These are phyloP conservation scores for Dascyllus trimaculatus DNA, from an alignment of 2,113 vertebrate genomes.

Conservation along the genomic window DNA sequence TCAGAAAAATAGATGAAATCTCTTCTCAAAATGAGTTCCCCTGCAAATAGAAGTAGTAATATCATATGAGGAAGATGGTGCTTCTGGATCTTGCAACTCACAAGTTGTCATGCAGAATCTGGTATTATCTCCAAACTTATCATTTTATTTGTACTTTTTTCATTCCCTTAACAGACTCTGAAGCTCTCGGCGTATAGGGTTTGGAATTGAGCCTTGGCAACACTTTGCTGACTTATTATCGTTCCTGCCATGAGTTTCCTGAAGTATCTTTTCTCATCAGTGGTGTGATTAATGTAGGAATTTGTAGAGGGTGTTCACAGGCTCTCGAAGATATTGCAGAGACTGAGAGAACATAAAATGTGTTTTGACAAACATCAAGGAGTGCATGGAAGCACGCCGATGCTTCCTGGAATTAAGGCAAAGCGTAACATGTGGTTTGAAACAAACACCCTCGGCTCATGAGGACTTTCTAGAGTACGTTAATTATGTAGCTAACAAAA, in stretches of 20 bases:
- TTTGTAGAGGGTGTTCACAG: slow-evolving; percentile 21
- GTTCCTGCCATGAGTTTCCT: slow-evolving; percentile 24
- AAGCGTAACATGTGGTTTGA: neutral
- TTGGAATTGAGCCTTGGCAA: slow-evolving; percentile 23
- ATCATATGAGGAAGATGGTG: slow-evolving; percentile 4
- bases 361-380: neutral
- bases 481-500: neutral
- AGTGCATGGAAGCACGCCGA: neutral
- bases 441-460: neutral
- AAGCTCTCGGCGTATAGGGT: neutral
- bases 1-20: slow-evolving; percentile 38
- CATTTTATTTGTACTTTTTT: slow-evolving; percentile 31
- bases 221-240: slow-evolving; percentile 46
- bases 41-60: slow-evolving; percentile 31
- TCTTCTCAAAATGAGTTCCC: slow-evolving; percentile 29
- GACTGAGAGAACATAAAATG: slow-evolving; percentile 32
- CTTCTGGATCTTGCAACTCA: slow-evolving; percentile 33
- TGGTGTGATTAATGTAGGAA: slow-evolving; percentile 36
- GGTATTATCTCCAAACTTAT: slow-evolving; percentile 21
- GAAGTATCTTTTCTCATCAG: slow-evolving; percentile 60
- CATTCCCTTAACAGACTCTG: slow-evolving; percentile 7
- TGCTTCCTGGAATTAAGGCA: neutral
- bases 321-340: slow-evolving; percentile 18
- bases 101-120: slow-evolving; percentile 7
- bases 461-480: neutral